Evolutionary conservation across 2,888 invertebrate genomes (phyloP).

Genomic region (Watsonalla binaria): DNA sequence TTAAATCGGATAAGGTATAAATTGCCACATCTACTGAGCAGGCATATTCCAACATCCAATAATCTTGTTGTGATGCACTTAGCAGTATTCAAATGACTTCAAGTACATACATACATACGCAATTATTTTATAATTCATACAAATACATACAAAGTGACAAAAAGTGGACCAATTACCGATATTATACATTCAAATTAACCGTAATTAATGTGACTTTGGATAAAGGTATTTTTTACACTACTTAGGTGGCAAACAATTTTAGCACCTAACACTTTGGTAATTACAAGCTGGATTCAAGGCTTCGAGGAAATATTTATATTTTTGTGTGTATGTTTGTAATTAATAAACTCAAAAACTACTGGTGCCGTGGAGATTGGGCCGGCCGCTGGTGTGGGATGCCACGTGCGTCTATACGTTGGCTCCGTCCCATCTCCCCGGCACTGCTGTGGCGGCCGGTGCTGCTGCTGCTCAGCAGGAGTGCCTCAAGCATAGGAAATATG

Average conservation of each 20-base stretch:
- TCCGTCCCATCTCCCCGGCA: too few relatives aligned
- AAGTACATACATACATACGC: background rate
- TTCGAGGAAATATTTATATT: too few relatives aligned
- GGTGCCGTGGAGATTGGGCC: too few relatives aligned
- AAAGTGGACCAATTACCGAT: background rate
- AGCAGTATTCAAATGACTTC: conserved; percentile 3
- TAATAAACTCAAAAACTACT: too few relatives aligned
- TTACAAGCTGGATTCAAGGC: too few relatives aligned
- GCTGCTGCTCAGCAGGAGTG: too few relatives aligned
- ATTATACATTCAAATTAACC: background rate
- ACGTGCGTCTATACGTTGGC: too few relatives aligned
- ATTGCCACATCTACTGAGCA: background rate
- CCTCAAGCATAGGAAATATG: too few relatives aligned
- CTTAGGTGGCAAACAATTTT: background rate
- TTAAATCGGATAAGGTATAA: background rate
- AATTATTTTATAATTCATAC: background rate
- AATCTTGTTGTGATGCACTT: conserved; percentile 1
- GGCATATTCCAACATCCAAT: background rate
- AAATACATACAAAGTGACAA: background rate
- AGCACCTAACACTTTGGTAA: background rate
- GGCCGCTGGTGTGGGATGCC: too few relatives aligned
- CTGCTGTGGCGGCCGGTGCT: too few relatives aligned
- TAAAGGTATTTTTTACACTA: too few relatives aligned
- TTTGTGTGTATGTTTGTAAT: too few relatives aligned
- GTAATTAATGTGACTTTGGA: background rate